A percentile compares a stretch with the other conserved stretches of the same genome.
Evolutionary conservation across 2,113 vertebrate genomes (phyloP).

Genomic region (Gymnarchus niloticus): DNA sequence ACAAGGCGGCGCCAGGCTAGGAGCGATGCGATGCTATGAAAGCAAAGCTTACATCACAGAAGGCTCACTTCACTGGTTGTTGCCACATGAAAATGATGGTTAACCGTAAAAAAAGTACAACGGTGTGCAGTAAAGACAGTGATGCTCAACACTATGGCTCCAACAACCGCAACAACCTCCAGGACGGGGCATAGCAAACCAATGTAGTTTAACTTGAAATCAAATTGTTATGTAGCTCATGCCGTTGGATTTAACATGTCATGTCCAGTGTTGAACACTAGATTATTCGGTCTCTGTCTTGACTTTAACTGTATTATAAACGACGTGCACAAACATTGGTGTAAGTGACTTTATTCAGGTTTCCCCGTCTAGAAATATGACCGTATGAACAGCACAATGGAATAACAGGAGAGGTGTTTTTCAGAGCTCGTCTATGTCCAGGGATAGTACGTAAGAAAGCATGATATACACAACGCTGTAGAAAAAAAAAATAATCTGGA

Average conservation of each 20-base stretch:
- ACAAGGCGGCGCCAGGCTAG: neutral
- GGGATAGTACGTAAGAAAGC: neutral
- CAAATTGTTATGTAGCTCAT: neutral
- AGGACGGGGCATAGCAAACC: neutral
- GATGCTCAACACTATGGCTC: neutral
- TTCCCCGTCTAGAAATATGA: neutral
- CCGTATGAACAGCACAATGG: neutral
- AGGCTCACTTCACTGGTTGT: neutral
- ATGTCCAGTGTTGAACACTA: neutral
- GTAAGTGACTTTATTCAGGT: neutral
- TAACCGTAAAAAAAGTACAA: neutral
- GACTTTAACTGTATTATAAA: neutral
- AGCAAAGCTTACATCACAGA: neutral
- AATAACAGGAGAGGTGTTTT: neutral
- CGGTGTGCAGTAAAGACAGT: neutral
- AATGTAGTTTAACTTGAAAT: neutral
- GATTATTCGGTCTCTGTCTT: neutral
- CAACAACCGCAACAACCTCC: neutral
- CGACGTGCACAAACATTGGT: slow-evolving; percentile 9
- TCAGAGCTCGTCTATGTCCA: neutral
- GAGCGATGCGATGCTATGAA: neutral
- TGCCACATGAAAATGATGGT: neutral
- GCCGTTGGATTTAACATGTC: neutral
- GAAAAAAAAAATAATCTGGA: neutral
- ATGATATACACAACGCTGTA: neutral